Percentiles rank a stretch among this genome's conserved stretches.
Conservation (phyloP, 2,888 invertebrate species). For the Pristionchus exspectatus region DNA sequence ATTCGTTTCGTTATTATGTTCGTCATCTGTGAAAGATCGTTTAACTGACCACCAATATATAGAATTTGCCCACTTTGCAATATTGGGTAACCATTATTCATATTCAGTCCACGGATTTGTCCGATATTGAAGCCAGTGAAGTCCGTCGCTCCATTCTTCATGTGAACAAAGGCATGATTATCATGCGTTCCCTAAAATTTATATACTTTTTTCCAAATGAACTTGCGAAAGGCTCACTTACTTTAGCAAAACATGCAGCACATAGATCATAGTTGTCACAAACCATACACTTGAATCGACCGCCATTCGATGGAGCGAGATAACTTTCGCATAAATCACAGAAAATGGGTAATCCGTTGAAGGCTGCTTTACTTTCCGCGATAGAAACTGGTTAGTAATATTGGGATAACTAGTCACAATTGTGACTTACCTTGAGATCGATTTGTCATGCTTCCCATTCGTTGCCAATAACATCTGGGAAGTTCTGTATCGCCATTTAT, state of each 20-base stretch:
- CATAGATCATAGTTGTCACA: slow-evolving; percentile 10
- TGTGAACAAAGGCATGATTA: not conserved
- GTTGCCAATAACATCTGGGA: too few species aligned
- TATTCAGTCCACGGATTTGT: not conserved
- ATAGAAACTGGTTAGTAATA: too few species aligned
- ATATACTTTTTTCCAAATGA: too few species aligned
- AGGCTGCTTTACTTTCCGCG: not conserved
- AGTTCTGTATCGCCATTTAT: not conserved
- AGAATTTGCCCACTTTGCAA: too few species aligned
- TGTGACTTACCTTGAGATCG: too few species aligned
- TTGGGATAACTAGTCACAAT: too few species aligned
- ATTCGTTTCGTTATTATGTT: not conserved
- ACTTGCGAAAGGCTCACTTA: not conserved
- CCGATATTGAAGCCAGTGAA: not conserved
- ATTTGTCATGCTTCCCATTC: not conserved
- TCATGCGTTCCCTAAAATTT: not conserved
- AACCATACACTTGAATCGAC: not conserved
- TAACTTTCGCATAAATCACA: not conserved
- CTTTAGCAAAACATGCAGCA: not conserved
- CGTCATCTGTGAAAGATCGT: not conserved
- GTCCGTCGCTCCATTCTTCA: not conserved
- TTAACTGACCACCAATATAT: not conserved
- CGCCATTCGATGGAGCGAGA: not conserved
- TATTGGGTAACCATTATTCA: not conserved
- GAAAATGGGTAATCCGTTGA: not conserved